phyloP scores from a whole-genome alignment of 1,140 invertebrate genomes.

The Lucilia cuprina region DNA sequence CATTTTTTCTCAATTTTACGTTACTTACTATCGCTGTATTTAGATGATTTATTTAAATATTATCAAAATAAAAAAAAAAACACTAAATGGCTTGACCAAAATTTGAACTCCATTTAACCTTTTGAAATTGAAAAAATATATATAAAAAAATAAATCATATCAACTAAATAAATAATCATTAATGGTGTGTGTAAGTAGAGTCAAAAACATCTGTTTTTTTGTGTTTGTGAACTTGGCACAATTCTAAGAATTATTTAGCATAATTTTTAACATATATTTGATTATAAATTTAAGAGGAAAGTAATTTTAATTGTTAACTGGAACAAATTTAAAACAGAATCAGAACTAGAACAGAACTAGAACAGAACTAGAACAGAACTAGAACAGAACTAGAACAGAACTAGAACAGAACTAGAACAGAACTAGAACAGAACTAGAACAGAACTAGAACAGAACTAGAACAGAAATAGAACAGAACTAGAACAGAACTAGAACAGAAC shows the following conservation, averaged over 20 bases:
- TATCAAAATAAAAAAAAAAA: not conserved
- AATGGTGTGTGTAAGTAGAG: too few species aligned
- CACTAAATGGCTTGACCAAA: not conserved
- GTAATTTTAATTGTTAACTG: not conserved
- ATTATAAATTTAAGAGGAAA: not conserved
- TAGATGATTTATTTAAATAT: not conserved
- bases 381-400: too few species aligned
- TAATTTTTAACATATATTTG: not conserved
- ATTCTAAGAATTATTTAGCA: not conserved
- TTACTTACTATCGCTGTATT: not conserved
- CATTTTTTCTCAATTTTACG: not conserved
- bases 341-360: too few species aligned
- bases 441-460: too few species aligned
- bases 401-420: too few species aligned
- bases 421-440: too few species aligned
- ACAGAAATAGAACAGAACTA: too few species aligned
- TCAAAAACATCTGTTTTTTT: not conserved
- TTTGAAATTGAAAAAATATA: not conserved
- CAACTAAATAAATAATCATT: too few species aligned
- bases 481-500: too few species aligned
- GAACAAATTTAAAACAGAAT: too few species aligned
- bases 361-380: too few species aligned
- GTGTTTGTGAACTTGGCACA: not conserved
- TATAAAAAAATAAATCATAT: not conserved
- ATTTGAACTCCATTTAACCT: not conserved